Percentiles rank a stretch among this genome's conserved stretches.
phyloP scores from a whole-genome alignment of 2,888 invertebrate genomes.

The Blastobasis adustella region DNA sequence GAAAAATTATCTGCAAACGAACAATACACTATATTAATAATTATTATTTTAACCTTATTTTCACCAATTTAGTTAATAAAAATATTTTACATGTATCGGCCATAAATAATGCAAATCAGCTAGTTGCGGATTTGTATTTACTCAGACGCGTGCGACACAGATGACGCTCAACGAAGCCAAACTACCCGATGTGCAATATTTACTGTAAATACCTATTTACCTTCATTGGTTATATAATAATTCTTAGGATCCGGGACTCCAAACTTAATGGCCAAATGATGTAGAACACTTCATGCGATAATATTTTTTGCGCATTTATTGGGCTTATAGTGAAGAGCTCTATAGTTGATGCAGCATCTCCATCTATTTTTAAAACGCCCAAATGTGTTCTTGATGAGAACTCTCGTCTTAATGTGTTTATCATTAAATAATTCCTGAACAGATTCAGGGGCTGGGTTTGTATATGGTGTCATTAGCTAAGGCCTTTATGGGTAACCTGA shows the following conservation, averaged over 20 bases:
- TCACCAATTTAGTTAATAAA: no score
- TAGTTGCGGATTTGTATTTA: no score
- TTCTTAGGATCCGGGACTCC: conserved; percentile 3
- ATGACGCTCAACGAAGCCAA: no score
- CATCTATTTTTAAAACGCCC: conserved; percentile 20
- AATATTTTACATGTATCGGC: no score
- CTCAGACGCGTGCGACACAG: no score
- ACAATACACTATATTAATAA: no score
- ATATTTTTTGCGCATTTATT: conserved; percentile 21
- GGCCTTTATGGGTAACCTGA: no score
- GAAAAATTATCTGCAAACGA: no score
- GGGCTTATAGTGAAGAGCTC: conserved; percentile 20
- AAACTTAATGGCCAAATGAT: conserved; percentile 17
- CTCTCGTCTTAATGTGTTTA: conserved; percentile 14
- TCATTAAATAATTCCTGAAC: conserved; percentile 14
- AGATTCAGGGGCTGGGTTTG: conserved; percentile 11
- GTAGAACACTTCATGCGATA: conserved; percentile 21
- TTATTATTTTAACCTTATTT: no score
- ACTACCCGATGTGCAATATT: no score
- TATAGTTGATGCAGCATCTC: conserved; percentile 20
- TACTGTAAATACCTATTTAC: not conserved
- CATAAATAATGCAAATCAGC: no score
- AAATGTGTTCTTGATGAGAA: conserved; percentile 18
- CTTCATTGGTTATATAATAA: not conserved
- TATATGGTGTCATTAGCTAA: conserved; percentile 22